Evolutionary conservation across 2,888 invertebrate species (phyloP).

Genomic region (Tetanocera ferruginea): DNA sequence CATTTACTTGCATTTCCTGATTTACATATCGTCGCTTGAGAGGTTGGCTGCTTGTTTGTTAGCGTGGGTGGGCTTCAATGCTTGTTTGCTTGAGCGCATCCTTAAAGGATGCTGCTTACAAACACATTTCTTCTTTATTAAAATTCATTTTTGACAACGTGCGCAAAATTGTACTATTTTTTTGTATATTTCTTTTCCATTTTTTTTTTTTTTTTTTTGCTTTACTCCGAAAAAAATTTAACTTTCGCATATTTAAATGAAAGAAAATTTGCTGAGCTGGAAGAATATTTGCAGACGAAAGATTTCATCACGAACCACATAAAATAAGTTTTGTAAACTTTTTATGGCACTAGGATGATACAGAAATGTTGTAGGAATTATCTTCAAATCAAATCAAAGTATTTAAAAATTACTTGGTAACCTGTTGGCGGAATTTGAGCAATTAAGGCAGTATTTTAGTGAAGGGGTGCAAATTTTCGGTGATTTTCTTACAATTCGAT

Average conservation of each 20-base stretch:
- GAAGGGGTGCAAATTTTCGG: too few species aligned
- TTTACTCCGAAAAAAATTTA: too few species aligned
- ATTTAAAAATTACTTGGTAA: too few species aligned
- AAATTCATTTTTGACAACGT: slow-evolving; percentile 31
- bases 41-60: not conserved
- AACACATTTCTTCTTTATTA: slow-evolving; percentile 16
- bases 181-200: not conserved
- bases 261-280: slow-evolving; percentile 23
- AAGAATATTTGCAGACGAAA: not conserved
- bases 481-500: not conserved
- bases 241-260: not conserved
- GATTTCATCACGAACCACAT: not conserved
- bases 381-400: too few species aligned
- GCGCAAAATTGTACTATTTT: not conserved
- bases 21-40: slow-evolving; percentile 22
- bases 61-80: not conserved
- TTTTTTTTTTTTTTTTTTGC: not conserved
- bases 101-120: slow-evolving; percentile 6
- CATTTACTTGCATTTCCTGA: slow-evolving; percentile 17
- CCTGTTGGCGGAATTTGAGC: too few species aligned
- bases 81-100: slow-evolving; percentile 22
- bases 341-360: too few species aligned
- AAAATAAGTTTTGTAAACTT: too few species aligned
- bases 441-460: too few species aligned
- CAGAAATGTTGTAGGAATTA: too few species aligned